Conservation (phyloP, 2,113 vertebrate genomes). For the Zosterops pallidus region DNA sequence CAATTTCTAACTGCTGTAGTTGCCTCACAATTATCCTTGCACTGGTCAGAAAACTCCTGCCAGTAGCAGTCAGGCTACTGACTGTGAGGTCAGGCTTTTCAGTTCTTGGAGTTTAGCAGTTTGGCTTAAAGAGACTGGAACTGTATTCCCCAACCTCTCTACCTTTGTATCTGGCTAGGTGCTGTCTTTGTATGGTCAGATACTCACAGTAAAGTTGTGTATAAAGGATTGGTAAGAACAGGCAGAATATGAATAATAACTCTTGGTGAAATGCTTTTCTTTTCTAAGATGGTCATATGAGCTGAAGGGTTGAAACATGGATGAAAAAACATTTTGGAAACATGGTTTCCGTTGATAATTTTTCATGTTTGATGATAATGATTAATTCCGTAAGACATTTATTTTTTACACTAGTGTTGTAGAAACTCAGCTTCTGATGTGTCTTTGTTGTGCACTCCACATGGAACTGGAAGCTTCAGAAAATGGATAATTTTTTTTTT, state of each 20-base stretch:
- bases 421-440: background rate
- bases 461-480: background rate
- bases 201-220: rapidly evolving
- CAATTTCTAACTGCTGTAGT: background rate
- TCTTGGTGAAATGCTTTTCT: background rate
- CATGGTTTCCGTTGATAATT: background rate
- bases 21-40: background rate
- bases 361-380: background rate
- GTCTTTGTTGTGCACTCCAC: background rate
- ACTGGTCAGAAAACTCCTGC: background rate
- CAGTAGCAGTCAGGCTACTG: background rate
- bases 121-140: background rate
- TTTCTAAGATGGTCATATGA: background rate
- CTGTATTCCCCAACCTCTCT: background rate
- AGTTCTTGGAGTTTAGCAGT: background rate
- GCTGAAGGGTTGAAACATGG: background rate
- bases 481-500: background rate
- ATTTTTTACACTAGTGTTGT: background rate
- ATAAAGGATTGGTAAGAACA: background rate
- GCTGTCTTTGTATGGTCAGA: background rate
- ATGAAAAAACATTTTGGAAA: background rate
- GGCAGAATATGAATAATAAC: background rate
- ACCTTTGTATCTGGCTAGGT: background rate
- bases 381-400: background rate
- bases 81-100: background rate